These are phyloP conservation scores for Eurystomus glaucurus DNA, from an alignment of 2,797 vertebrate species.

Conservation along the genomic window DNA sequence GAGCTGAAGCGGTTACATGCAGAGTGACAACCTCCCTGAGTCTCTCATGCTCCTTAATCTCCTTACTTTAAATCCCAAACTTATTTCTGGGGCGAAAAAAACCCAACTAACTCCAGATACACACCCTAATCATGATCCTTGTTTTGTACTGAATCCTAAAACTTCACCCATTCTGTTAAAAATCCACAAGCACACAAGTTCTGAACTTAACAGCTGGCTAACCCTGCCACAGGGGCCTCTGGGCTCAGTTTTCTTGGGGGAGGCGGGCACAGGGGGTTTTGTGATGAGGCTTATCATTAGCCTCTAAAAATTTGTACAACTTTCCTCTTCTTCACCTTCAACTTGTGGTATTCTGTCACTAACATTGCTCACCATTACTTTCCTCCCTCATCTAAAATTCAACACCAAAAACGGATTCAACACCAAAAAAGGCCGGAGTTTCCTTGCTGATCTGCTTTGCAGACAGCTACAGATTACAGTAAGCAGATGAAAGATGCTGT, in stretches of 20 bases:
- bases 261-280: background rate
- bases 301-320: background rate
- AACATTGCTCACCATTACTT: background rate
- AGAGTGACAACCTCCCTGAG: background rate
- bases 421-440: background rate
- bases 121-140: fast-evolving
- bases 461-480: background rate
- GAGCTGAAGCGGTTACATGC: background rate
- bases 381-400: background rate
- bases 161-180: background rate
- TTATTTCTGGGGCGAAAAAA: background rate
- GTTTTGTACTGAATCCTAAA: background rate
- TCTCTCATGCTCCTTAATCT: background rate
- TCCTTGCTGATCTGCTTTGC: background rate
- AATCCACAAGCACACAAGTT: background rate
- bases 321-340: too few species aligned
- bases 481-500: background rate
- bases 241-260: background rate
- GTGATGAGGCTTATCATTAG: background rate
- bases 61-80: background rate
- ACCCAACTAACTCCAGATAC: background rate
- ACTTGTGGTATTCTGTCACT: too few species aligned
- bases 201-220: background rate
- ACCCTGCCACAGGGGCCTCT: fast-evolving
- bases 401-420: background rate